Conservation (phyloP, 2,113 vertebrate species). For the Rhinogobius similis region DNA sequence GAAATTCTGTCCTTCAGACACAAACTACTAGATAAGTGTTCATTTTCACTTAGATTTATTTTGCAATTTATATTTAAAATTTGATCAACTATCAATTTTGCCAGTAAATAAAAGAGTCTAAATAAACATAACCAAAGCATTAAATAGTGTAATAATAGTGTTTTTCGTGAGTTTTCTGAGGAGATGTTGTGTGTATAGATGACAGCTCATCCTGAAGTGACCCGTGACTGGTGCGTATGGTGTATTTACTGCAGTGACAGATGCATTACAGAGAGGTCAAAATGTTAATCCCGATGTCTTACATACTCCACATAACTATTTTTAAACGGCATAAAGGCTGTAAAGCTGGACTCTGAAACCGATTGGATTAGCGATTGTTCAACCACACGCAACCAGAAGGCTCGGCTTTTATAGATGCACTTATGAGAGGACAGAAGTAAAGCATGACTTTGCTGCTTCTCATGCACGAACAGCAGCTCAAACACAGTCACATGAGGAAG, state of each 20-base stretch:
- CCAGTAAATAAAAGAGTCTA: too few relatives aligned
- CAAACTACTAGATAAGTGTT: too few relatives aligned
- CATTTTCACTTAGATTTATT: too few relatives aligned
- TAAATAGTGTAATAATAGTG: too few relatives aligned
- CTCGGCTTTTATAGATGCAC: background rate
- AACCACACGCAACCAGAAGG: background rate
- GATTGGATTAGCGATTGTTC: background rate
- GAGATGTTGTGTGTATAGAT: background rate
- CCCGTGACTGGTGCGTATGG: background rate
- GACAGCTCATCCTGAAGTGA: background rate
- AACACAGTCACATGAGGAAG: background rate
- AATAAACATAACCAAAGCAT: too few relatives aligned
- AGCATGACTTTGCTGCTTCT: background rate
- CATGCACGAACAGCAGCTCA: background rate
- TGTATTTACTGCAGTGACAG: constrained; percentile 1
- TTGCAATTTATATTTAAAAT: too few relatives aligned
- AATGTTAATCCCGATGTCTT: constrained; percentile 12
- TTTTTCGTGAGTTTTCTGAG: background rate
- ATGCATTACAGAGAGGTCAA: constrained; percentile 13
- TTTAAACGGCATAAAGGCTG: constrained; percentile 3
- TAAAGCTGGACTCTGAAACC: background rate
- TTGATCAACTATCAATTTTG: too few relatives aligned
- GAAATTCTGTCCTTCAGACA: too few relatives aligned
- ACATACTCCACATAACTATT: constrained; percentile 3
- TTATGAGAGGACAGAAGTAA: background rate